Percentiles rank a stretch among this genome's conserved stretches.
Evolutionary conservation across 2,888 invertebrate species (phyloP).

Genomic region (Nesidiocoris tenuis): DNA sequence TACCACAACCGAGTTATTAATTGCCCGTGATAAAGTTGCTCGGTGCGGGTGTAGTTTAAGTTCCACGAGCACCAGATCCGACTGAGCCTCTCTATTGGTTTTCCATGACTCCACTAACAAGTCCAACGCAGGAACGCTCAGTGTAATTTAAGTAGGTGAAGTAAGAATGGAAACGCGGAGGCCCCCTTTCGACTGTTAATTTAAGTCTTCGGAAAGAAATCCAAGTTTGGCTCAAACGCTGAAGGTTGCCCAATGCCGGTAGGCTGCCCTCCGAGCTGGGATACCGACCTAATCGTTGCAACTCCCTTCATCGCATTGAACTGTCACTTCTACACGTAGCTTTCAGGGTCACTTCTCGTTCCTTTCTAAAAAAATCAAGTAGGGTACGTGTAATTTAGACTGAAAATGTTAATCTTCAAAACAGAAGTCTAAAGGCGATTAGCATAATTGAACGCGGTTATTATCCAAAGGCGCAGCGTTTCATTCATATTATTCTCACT

Average conservation of each 20-base stretch:
- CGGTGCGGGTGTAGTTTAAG: constrained; percentile 2
- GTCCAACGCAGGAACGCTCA: constrained; percentile 3
- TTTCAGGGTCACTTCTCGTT: constrained; percentile 16
- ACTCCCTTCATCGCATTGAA: constrained; percentile 23
- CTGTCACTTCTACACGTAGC: constrained; percentile 10
- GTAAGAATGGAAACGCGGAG: constrained; percentile 21
- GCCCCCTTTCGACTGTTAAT: constrained; percentile 20
- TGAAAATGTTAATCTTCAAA: neutral
- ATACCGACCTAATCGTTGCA: constrained; percentile 9
- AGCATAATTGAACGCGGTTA: no score
- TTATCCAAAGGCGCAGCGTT: no score
- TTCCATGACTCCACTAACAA: constrained; percentile 19
- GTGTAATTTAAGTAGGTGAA: constrained; percentile 25
- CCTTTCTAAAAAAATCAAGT: constrained; percentile 26
- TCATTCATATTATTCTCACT: no score
- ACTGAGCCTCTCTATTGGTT: constrained; percentile 13
- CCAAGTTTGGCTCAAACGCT: constrained; percentile 25
- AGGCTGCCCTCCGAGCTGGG: constrained; percentile 11
- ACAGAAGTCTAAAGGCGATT: neutral
- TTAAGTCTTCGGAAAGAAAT: constrained; percentile 31
- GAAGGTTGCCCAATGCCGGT: constrained; percentile 7
- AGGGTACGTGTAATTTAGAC: neutral
- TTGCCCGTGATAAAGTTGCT: constrained; percentile 8
- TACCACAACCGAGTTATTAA: constrained; percentile 19
- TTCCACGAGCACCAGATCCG: neutral